Percentiles rank a stretch among this genome's conserved stretches.
Evolutionary conservation across 2,888 invertebrate species (phyloP).

Genomic region (Poecilobothrus nobilitatus): DNA sequence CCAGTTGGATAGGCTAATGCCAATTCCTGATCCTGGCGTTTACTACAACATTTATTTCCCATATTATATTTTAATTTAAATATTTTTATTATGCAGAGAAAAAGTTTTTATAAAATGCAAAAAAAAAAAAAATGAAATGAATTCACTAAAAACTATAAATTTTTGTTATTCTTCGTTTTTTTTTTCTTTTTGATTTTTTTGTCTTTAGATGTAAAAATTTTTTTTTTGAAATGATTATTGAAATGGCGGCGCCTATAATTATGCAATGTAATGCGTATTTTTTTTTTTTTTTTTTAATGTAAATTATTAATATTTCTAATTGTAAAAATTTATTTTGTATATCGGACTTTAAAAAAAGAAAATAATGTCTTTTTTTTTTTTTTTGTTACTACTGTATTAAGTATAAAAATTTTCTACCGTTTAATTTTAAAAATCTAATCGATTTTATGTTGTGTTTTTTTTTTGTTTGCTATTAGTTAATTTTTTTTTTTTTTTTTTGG

Average conservation of each 20-base stretch:
- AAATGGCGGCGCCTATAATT: neutral
- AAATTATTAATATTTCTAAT: neutral
- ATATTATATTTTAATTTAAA: conserved; percentile 42
- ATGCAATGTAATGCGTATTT: no score
- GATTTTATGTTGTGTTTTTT: no score
- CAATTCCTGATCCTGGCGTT: conserved; percentile 63
- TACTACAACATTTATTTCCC: conserved; percentile 85
- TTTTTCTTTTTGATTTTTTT: no score
- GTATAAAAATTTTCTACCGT: neutral
- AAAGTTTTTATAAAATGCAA: no score
- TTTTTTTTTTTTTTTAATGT: no score
- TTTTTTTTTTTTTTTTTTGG: neutral
- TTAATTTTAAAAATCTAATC: no score
- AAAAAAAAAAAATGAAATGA: neutral
- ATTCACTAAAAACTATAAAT: neutral
- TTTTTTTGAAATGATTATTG: no score
- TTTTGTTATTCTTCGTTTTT: neutral
- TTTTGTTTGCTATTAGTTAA: neutral
- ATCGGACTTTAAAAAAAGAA: no score
- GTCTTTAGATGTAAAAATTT: neutral
- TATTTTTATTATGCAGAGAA: no score
- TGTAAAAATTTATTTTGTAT: neutral
- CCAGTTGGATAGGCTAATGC: conserved; percentile 42
- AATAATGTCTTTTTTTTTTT: neutral
- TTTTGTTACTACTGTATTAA: no score